These are phyloP conservation scores for Bungarus multicinctus DNA, from an alignment of 2,113 vertebrate species.

Conservation along the genomic window DNA sequence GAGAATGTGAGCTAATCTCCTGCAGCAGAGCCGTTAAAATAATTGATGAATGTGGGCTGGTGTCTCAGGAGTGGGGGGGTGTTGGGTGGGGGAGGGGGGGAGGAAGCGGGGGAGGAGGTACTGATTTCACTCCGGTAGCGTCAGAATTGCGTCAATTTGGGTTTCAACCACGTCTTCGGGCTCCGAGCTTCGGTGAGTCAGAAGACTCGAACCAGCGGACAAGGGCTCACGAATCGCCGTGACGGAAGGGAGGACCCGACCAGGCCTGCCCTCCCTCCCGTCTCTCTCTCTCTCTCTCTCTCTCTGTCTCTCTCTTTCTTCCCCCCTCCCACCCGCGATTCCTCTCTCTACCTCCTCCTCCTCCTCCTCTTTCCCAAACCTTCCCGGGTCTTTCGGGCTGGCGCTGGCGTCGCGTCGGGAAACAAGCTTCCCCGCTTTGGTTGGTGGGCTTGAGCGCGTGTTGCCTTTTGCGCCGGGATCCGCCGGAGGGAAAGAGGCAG, in stretches of 20 bases:
- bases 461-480: not conserved
- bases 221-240: slow-evolving; percentile 62
- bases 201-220: slow-evolving; percentile 68
- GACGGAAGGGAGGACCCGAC: slow-evolving; percentile 53
- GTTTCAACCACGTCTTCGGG: slow-evolving; percentile 73
- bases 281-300: not conserved
- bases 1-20: slow-evolving; percentile 55
- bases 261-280: slow-evolving; percentile 41
- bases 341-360: no score
- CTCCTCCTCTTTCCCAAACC: slow-evolving; percentile 30
- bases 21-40: slow-evolving; percentile 69
- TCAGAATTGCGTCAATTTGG: slow-evolving; percentile 93
- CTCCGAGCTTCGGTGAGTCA: slow-evolving; percentile 64
- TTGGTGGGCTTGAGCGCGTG: not conserved
- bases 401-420: slow-evolving; percentile 32
- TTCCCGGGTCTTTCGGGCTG: slow-evolving; percentile 39
- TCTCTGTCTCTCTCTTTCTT: not conserved
- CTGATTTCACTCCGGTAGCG: slow-evolving; percentile 84
- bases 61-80: slow-evolving; percentile 41
- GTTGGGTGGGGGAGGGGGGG: not conserved
- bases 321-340: no score
- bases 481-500: not conserved
- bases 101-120: slow-evolving; percentile 46
- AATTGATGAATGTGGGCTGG: slow-evolving; percentile 70
- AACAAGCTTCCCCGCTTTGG: not conserved